These are phyloP conservation scores for Paedocypris micromegethes DNA, from an alignment of 2,797 vertebrate genomes.

Conservation along the genomic window DNA sequence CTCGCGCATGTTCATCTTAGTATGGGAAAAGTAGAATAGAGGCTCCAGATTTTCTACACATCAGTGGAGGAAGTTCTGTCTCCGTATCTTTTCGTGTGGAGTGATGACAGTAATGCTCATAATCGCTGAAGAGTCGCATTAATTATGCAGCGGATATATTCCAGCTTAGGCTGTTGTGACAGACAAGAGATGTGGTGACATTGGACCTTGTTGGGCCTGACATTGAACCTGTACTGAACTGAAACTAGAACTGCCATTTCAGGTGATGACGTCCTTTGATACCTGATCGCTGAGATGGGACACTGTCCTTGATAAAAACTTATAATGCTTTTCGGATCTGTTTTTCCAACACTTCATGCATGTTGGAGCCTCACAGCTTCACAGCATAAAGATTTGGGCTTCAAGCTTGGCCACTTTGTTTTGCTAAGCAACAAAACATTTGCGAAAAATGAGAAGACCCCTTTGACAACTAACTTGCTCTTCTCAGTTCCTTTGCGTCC, in stretches of 20 bases:
- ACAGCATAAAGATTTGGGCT: not conserved
- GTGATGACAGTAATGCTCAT: conserved; percentile 34
- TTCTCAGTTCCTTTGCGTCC: not conserved
- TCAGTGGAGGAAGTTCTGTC: not conserved
- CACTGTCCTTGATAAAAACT: not conserved
- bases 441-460: no score
- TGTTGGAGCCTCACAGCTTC: not conserved
- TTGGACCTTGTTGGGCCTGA: conserved; percentile 26
- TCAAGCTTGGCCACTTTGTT: no score
- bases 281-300: not conserved
- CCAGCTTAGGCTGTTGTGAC: conserved; percentile 19
- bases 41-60: not conserved
- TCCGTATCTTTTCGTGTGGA: conserved; percentile 9
- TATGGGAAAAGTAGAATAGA: not conserved
- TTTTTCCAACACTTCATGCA: not conserved
- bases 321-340: no score
- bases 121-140: conserved; percentile 25
- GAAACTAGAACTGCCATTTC: conserved; percentile 6
- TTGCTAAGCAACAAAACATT: no score
- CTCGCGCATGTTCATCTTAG: no score
- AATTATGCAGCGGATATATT: conserved; percentile 34
- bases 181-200: conserved; percentile 18
- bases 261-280: conserved; percentile 13
- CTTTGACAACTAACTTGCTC: not conserved
- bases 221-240: conserved; percentile 24